Evolutionary conservation across 2,113 vertebrate species (phyloP).

Genomic region (Anguilla japonica): DNA sequence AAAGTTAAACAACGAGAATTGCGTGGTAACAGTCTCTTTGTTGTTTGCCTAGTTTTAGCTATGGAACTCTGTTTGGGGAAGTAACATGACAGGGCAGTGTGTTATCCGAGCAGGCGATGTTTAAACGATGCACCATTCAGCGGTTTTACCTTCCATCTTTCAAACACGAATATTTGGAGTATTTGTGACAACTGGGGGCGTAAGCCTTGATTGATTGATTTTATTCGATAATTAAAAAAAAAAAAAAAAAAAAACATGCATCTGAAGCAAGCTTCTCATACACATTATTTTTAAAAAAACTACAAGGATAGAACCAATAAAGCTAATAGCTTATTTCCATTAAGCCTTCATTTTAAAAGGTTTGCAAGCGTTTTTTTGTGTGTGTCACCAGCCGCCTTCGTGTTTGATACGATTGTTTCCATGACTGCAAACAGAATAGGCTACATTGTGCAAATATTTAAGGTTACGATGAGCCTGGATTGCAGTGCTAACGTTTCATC

Average conservation of each 20-base stretch:
- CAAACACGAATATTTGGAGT: background rate
- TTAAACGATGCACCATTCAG: slow-evolving; percentile 5
- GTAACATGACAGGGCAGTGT: background rate
- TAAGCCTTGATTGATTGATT: no score
- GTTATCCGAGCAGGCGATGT: background rate
- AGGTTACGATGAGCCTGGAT: background rate
- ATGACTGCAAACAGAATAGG: background rate
- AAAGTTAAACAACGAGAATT: background rate
- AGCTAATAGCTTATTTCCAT: no score
- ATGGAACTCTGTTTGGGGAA: background rate
- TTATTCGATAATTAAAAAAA: no score
- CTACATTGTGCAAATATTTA: background rate
- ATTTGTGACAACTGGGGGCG: background rate
- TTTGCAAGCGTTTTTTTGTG: background rate
- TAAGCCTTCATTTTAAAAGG: background rate
- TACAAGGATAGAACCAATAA: no score
- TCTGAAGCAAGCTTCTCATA: no score
- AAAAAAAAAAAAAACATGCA: no score
- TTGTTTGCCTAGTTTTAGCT: background rate
- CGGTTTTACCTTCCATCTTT: background rate
- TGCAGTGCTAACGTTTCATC: background rate
- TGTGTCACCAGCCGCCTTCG: background rate
- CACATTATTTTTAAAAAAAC: no score
- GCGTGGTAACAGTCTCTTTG: background rate
- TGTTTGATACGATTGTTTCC: background rate